Evolutionary conservation across 2,113 vertebrate species (phyloP).

Genomic region (Protomyctophum bolini): DNA sequence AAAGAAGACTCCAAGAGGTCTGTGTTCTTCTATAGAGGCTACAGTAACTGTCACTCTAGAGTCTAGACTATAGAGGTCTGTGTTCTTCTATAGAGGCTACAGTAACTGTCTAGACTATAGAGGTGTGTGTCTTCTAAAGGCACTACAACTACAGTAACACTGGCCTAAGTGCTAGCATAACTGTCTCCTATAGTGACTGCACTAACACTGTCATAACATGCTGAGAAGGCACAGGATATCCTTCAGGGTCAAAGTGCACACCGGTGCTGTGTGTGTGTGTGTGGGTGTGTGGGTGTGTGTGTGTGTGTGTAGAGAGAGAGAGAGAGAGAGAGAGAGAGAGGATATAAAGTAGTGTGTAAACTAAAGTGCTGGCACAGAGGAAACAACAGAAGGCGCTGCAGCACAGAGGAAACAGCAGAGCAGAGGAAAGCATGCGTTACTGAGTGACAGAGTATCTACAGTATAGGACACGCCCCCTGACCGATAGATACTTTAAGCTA

Average conservation of each 20-base stretch:
- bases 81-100: no score
- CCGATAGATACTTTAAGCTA: conserved; percentile 2
- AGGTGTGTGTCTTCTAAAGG: no score
- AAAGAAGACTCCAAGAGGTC: no score
- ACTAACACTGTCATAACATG: conserved; percentile 39
- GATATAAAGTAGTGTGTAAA: conserved; percentile 42
- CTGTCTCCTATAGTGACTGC: background rate
- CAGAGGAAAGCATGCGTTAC: conserved; percentile 58
- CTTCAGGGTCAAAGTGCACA: conserved; percentile 75
- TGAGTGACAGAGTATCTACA: conserved; percentile 57
- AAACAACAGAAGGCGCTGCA: conserved; percentile 17
- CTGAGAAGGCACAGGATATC: conserved; percentile 73
- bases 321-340: conserved; percentile 22
- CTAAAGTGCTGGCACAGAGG: conserved; percentile 64
- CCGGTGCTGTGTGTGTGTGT: conserved; percentile 17
- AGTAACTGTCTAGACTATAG: no score
- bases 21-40: no score
- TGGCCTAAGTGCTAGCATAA: no score
- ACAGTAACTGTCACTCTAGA: no score
- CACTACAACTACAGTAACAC: no score
- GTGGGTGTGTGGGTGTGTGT: no score
- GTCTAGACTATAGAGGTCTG: no score
- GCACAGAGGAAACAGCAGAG: background rate
- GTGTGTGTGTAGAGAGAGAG: no score
- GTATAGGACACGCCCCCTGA: no score